These are phyloP conservation scores for Trichogramma evanescens DNA, from an alignment of 2,888 invertebrate genomes.

Conservation along the genomic window DNA sequence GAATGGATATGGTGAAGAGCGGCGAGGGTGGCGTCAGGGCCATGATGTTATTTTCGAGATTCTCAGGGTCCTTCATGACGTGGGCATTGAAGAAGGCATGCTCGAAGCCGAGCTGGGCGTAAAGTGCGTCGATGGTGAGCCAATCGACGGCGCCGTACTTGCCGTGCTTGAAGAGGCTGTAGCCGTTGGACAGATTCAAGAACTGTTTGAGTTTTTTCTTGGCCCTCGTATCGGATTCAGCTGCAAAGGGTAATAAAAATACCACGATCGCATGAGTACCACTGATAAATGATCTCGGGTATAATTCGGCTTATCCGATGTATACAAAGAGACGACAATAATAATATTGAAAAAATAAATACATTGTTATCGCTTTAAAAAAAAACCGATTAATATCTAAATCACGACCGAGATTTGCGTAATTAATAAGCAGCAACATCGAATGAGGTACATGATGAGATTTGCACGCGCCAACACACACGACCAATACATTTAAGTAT, in stretches of 20 bases:
- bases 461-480: no score
- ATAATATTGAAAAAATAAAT: no score
- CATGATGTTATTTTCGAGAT: neutral
- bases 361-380: no score
- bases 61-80: slow-evolving; percentile 15
- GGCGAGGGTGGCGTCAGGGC: slow-evolving; percentile 17
- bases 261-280: no score
- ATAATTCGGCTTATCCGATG: no score
- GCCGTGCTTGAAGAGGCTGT: slow-evolving; percentile 1
- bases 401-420: no score
- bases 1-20: slow-evolving; percentile 11
- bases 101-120: slow-evolving; percentile 17
- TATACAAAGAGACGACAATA: no score
- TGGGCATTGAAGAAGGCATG: slow-evolving; percentile 20
- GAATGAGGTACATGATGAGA: no score
- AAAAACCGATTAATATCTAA: no score
- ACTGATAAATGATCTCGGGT: no score
- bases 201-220: slow-evolving; percentile 9
- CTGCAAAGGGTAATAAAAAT: neutral
- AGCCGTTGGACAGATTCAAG: slow-evolving; percentile 9
- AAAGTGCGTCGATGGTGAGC: slow-evolving; percentile 12
- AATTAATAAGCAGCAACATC: no score
- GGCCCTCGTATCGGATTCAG: slow-evolving; percentile 5
- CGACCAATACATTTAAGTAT: no score
- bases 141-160: slow-evolving; percentile 1